phyloP scores from a whole-genome alignment of 2,113 vertebrate species.

The Petroica traversi region DNA sequence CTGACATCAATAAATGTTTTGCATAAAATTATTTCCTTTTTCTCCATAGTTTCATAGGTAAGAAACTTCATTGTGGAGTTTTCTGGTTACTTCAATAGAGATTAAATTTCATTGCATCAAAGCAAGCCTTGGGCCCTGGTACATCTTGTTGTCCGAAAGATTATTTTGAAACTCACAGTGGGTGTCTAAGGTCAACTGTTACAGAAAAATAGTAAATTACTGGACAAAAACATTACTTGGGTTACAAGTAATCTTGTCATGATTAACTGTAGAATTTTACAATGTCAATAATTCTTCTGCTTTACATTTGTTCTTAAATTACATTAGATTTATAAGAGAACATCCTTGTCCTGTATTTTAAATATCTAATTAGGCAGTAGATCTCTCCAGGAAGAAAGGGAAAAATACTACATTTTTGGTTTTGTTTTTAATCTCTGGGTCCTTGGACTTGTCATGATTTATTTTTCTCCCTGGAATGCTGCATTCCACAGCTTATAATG shows the following conservation, averaged over 20 bases:
- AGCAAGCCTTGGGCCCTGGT: not conserved
- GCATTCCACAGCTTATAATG: slow-evolving; percentile 57
- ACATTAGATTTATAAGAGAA: not conserved
- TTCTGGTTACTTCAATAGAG: not conserved
- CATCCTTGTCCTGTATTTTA: not conserved
- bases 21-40: not conserved
- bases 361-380: not conserved
- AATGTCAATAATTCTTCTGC: not conserved
- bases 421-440: not conserved
- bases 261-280: not conserved
- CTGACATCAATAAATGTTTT: not conserved
- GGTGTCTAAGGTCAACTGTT: not conserved
- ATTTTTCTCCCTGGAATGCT: not conserved
- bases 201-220: not conserved
- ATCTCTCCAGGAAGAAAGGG: not conserved
- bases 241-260: not conserved
- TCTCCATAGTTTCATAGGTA: not conserved
- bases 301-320: not conserved
- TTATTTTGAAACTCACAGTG: not conserved
- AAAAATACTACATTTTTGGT: not conserved
- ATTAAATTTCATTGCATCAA: not conserved
- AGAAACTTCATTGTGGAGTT: not conserved
- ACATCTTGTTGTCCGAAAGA: not conserved
- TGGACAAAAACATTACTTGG: not conserved
- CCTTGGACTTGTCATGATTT: slow-evolving; percentile 12